These are phyloP conservation scores for Drosophila asahinai DNA, from an alignment of 1,140 invertebrate genomes.

Conservation along the genomic window DNA sequence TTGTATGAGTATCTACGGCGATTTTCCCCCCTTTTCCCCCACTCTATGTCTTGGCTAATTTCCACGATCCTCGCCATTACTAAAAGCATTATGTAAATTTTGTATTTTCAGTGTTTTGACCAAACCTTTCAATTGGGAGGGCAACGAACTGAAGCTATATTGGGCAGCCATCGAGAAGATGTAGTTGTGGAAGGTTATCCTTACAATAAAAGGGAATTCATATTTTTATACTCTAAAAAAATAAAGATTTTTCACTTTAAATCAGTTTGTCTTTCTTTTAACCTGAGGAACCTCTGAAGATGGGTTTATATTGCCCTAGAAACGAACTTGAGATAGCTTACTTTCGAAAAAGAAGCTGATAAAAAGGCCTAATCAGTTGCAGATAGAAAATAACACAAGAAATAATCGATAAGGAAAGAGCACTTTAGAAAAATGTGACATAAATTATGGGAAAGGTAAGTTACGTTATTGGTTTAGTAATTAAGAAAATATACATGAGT, in stretches of 20 bases:
- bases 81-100: slow-evolving; percentile 48
- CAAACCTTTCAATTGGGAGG: slow-evolving; percentile 80
- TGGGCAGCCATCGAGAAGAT: slow-evolving; percentile 68
- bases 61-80: slow-evolving; percentile 35
- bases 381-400: slow-evolving; percentile 6
- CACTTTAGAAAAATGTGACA: slow-evolving; percentile 23
- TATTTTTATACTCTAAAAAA: not conserved
- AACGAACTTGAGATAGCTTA: slow-evolving; percentile 36
- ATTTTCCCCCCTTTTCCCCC: slow-evolving; percentile 20
- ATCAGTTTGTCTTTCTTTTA: not conserved
- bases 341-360: slow-evolving; percentile 17
- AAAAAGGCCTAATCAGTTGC: slow-evolving; percentile 13
- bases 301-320: slow-evolving; percentile 21
- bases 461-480: not conserved
- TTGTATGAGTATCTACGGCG: slow-evolving; percentile 9
- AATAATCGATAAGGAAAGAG: slow-evolving; percentile 7
- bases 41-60: slow-evolving; percentile 37
- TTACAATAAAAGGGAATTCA: not conserved
- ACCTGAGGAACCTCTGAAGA: not conserved
- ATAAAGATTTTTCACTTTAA: not conserved
- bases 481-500: not conserved
- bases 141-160: slow-evolving; percentile 71
- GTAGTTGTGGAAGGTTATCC: not conserved
- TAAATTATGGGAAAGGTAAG: slow-evolving; percentile 18
- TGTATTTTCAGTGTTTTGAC: slow-evolving; percentile 68